Base-by-base conservation (phyloP, 2,888 invertebrate species). In the Anoplius nigerrimus region DNA sequence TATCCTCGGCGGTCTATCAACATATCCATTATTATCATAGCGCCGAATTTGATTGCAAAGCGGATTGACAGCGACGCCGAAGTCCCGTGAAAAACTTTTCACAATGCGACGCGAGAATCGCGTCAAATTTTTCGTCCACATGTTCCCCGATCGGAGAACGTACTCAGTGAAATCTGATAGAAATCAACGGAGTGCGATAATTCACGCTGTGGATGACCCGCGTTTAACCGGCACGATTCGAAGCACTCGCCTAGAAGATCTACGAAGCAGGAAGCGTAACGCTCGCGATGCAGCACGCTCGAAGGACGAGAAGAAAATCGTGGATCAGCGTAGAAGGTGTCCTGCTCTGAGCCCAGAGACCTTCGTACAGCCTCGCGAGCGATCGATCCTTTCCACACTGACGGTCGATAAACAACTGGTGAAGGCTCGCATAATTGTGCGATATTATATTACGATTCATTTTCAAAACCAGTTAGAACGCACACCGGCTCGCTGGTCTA, bases 1-100 rank as follows among this genome's bases (percentile, higher is more conserved):
- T 80, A 92, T 91, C 85, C 91, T 90, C 24, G 92, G 92, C 5
- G 90, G 86, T 59, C 84, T 89, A 72, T 64, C 24, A 22, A 69
- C 43, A 5, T 63, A 70, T 46, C 43, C 45, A 6, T 22, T 52
- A 0, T 67, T 59, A 4, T 24, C 52, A 45, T 18, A 68, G 51
- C 79, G 52, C 18, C 61, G 43, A 15, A 54, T 55, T 3, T 64
- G 60, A 8, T 56, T 59, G 5, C 34, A 34, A 4, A 60, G 24
- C 48, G 57, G 43, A 61, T 61, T 27, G 4, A 45, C 57, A 6
- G 58, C 34, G 20, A 65, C 59, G 52, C 62, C 72, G 11, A 77
- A 72, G 34, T 66, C 63, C 59, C 75, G 72, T 52, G 56, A 46
- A 64, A 69, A 15, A 57, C 18, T 65, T 59, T 55, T 69, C 27